phyloP scores from a whole-genome alignment of 2,888 invertebrate species.

The Agriopis aurantiaria region DNA sequence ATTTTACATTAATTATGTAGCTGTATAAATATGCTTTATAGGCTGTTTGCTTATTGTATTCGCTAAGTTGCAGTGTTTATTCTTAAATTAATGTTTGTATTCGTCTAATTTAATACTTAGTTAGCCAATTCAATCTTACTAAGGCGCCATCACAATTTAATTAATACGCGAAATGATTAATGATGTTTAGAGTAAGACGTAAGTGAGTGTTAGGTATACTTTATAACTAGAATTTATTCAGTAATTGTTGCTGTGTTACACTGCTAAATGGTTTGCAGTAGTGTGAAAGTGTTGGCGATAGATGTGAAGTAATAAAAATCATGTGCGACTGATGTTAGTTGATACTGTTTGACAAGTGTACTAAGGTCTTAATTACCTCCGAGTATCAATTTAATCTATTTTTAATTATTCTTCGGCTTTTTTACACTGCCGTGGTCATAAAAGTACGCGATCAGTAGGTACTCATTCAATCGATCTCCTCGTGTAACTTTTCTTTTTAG shows the following conservation, averaged over 20 bases:
- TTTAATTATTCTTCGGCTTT: conserved; percentile 70
- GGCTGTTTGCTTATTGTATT: conserved; percentile 74
- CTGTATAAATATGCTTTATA: conserved; percentile 77
- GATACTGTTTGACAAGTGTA: conserved; percentile 79
- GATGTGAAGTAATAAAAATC: conserved; percentile 64
- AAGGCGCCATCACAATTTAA: conserved; percentile 80
- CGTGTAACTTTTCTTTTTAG: conserved; percentile 32
- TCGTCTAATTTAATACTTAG: conserved; percentile 68
- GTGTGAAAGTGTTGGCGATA: conserved; percentile 61
- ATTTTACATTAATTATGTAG: conserved; percentile 75
- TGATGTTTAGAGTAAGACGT: conserved; percentile 71
- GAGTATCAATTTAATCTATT: conserved; percentile 84
- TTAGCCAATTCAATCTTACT: conserved; percentile 78
- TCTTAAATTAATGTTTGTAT: conserved; percentile 70
- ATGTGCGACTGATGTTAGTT: conserved; percentile 80
- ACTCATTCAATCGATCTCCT: conserved; percentile 48
- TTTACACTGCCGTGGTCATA: conserved; percentile 60
- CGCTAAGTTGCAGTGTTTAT: conserved; percentile 70
- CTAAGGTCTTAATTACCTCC: conserved; percentile 85
- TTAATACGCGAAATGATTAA: conserved; percentile 63
- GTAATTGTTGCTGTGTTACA: conserved; percentile 77
- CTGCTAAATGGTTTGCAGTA: conserved; percentile 65
- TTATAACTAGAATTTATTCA: conserved; percentile 73
- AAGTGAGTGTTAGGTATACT: conserved; percentile 71
- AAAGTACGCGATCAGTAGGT: conserved; percentile 11